phyloP scores from a whole-genome alignment of 2,888 invertebrate species.

The Eurytoma adleriae region DNA sequence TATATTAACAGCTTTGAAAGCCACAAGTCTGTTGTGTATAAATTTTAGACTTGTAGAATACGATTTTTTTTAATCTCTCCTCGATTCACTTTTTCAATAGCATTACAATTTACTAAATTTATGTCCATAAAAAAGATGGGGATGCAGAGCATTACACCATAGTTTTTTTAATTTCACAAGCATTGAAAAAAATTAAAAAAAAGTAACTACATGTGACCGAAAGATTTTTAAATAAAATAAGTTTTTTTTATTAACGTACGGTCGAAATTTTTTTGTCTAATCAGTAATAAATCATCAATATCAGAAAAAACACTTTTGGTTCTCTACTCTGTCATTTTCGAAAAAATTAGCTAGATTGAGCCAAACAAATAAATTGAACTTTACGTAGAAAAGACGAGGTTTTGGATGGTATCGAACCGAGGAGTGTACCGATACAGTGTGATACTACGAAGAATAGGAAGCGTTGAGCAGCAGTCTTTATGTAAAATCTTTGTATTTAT shows the following conservation, averaged over 20 bases:
- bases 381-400: constrained; percentile 27
- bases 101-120: constrained; percentile 12
- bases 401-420: constrained; percentile 43
- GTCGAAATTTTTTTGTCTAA: too few relatives aligned
- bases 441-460: constrained; percentile 63
- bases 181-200: constrained; percentile 5
- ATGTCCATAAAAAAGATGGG: constrained; percentile 27
- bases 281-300: too few relatives aligned
- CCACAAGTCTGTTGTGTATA: constrained; percentile 32
- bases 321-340: too few relatives aligned
- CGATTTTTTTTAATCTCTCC: constrained; percentile 15
- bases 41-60: constrained; percentile 41
- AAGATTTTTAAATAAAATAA: constrained; percentile 17
- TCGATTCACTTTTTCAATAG: constrained; percentile 14
- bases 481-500: constrained; percentile 67
- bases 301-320: too few relatives aligned
- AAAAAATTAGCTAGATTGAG: too few relatives aligned
- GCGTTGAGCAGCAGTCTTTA: constrained; percentile 64
- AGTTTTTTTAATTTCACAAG: constrained; percentile 23
- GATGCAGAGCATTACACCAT: constrained; percentile 8
- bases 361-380: background rate
- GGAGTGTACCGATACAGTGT: constrained; percentile 45
- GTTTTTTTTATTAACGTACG: too few relatives aligned
- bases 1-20: constrained; percentile 49
- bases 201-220: background rate